Percentiles rank a stretch among this genome's conserved stretches.
Conservation (phyloP, 1,140 invertebrate species). For the Daktulosphaira vitifoliae region DNA sequence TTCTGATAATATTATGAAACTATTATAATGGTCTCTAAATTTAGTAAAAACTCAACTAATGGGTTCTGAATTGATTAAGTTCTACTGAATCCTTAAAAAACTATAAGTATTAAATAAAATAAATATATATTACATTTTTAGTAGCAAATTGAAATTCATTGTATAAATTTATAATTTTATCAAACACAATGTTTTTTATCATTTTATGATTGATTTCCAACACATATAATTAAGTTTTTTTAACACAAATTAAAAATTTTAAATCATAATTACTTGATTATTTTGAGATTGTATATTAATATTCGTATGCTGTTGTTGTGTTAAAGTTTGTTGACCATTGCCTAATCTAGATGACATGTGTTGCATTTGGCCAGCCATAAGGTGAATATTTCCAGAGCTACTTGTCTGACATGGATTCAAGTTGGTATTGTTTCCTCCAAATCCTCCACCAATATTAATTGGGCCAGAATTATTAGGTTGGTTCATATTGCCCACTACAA, state of each 20-base stretch:
- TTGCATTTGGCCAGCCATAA: conserved; percentile 32
- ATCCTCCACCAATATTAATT: conserved; percentile 14
- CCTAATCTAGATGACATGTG: conserved; percentile 21
- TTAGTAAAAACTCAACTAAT: too few relatives aligned
- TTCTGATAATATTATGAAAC: too few relatives aligned
- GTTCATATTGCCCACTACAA: conserved; percentile 20
- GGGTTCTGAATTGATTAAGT: too few relatives aligned
- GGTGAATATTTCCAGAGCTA: neutral
- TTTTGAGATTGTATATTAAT: conserved; percentile 26
- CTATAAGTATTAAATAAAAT: too few relatives aligned
- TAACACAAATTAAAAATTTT: neutral
- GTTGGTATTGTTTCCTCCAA: neutral
- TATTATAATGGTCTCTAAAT: too few relatives aligned
- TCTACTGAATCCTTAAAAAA: too few relatives aligned
- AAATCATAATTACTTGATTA: conserved; percentile 18
- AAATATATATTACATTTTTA: too few relatives aligned
- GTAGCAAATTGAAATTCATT: too few relatives aligned
- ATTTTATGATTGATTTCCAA: too few relatives aligned
- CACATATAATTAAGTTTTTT: too few relatives aligned
- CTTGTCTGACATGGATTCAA: conserved; percentile 5
- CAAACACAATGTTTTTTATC: too few relatives aligned
- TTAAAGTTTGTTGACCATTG: conserved; percentile 16
- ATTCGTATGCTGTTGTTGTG: conserved; percentile 22
- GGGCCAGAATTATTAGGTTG: conserved; percentile 1
- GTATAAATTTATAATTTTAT: too few relatives aligned